These are phyloP conservation scores for Polyodon spathula DNA, from an alignment of 2,113 vertebrate species.

Conservation along the genomic window DNA sequence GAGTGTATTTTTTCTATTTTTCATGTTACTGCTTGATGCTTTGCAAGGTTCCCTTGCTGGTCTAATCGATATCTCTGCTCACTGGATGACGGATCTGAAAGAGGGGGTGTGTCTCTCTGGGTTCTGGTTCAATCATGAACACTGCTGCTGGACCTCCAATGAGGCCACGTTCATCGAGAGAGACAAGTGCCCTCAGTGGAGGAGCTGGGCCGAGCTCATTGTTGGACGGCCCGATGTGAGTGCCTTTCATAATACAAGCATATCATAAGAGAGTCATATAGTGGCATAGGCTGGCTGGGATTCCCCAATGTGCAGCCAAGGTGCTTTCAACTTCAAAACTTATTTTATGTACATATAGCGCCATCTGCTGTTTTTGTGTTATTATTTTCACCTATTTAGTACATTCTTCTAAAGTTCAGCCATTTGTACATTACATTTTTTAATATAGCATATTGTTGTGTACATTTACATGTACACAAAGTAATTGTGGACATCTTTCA, in stretches of 20 bases:
- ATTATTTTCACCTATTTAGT: no score
- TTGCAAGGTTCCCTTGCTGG: slow-evolving; percentile 77
- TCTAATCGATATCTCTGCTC: slow-evolving; percentile 86
- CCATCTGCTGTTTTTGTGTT: neutral
- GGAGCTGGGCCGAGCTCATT: slow-evolving; percentile 86
- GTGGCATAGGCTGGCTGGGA: no score
- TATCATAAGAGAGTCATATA: neutral
- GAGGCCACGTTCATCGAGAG: slow-evolving; percentile 76
- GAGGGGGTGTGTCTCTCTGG: slow-evolving; percentile 77
- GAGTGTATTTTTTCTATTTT: neutral
- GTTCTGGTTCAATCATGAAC: slow-evolving; percentile 93
- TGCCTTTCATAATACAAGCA: neutral
- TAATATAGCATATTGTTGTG: no score
- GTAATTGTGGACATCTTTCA: no score
- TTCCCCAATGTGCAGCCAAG: no score
- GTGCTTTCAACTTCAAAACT: no score
- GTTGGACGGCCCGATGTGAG: slow-evolving; percentile 64
- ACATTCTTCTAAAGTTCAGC: no score
- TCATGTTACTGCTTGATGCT: neutral
- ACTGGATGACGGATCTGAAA: slow-evolving; percentile 93
- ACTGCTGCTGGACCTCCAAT: slow-evolving; percentile 90
- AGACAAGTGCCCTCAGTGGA: slow-evolving; percentile 85
- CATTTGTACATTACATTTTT: no score
- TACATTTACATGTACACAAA: no score
- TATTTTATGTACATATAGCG: neutral